phyloP scores from a whole-genome alignment of 2,888 invertebrate species.

The Melanostoma scalare region DNA sequence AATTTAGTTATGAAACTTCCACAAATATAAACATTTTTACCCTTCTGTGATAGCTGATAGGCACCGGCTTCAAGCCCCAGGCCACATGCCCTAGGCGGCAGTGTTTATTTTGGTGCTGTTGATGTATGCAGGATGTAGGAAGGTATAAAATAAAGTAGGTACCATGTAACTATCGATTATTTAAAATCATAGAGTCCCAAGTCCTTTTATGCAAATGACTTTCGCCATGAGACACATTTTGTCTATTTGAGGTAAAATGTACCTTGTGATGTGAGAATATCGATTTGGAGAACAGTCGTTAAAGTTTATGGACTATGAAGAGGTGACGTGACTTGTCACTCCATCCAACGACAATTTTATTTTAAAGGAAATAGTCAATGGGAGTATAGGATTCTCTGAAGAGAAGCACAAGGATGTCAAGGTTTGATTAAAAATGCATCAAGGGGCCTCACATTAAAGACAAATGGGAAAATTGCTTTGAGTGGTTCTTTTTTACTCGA shows the following conservation, averaged over 20 bases:
- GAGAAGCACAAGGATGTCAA: no score
- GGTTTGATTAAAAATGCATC: no score
- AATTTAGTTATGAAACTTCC: constrained; percentile 28
- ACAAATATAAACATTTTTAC: neutral
- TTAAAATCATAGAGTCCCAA: constrained; percentile 11
- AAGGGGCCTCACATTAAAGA: no score
- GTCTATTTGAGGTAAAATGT: neutral
- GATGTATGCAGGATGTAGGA: no score
- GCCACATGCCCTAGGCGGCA: no score
- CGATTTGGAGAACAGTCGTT: constrained; percentile 34
- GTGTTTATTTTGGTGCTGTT: no score
- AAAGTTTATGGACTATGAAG: constrained; percentile 37
- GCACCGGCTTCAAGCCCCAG: no score
- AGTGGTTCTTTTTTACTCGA: no score
- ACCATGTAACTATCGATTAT: neutral
- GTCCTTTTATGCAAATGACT: neutral
- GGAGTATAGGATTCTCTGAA: no score
- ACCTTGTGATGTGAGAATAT: constrained; percentile 17
- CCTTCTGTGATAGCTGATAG: neutral
- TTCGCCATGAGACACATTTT: no score
- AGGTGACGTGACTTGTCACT: constrained; percentile 14
- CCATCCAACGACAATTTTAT: constrained; percentile 1
- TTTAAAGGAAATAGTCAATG: neutral
- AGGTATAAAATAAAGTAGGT: no score
- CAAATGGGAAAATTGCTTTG: no score